Evolutionary conservation across 2,888 invertebrate species (phyloP).

Genomic region (Ptilodon capucinus): DNA sequence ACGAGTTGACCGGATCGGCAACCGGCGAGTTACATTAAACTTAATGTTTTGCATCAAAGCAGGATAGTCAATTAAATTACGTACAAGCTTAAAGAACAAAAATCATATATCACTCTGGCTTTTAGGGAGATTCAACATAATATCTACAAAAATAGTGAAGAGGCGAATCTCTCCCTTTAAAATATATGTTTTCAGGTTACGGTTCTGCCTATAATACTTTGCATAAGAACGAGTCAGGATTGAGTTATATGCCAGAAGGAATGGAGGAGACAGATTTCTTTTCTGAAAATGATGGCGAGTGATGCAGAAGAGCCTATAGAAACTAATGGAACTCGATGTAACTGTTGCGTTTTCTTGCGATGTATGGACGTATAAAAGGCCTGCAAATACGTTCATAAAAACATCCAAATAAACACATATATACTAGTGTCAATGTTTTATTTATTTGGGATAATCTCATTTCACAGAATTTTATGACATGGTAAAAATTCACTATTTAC

Average conservation of each 20-base stretch:
- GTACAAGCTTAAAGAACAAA: too few species aligned
- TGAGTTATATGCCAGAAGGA: constrained; percentile 87
- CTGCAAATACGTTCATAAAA: too few species aligned
- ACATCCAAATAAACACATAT: constrained; percentile 12
- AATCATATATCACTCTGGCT: too few species aligned
- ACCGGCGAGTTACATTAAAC: too few species aligned
- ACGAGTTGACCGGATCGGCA: too few species aligned
- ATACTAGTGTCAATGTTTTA: constrained; percentile 71
- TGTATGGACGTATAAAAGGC: too few species aligned
- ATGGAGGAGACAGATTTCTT: constrained; percentile 85
- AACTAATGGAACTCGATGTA: background rate
- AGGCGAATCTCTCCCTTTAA: too few species aligned
- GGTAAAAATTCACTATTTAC: constrained; percentile 79
- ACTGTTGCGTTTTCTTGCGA: too few species aligned
- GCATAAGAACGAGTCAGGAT: constrained; percentile 80
- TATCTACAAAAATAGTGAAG: too few species aligned
- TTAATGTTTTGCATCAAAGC: too few species aligned
- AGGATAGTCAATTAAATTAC: too few species aligned
- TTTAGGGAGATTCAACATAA: too few species aligned
- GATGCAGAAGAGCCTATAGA: constrained; percentile 10
- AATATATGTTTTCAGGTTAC: constrained; percentile 84
- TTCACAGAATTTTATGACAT: constrained; percentile 73
- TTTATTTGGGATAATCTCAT: constrained; percentile 80
- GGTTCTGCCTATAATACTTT: constrained; percentile 83
- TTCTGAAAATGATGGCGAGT: constrained; percentile 22